Percentiles rank a stretch among this genome's conserved stretches.
phyloP scores from a whole-genome alignment of 1,140 invertebrate genomes.

The Ceratosolen solmsi region DNA sequence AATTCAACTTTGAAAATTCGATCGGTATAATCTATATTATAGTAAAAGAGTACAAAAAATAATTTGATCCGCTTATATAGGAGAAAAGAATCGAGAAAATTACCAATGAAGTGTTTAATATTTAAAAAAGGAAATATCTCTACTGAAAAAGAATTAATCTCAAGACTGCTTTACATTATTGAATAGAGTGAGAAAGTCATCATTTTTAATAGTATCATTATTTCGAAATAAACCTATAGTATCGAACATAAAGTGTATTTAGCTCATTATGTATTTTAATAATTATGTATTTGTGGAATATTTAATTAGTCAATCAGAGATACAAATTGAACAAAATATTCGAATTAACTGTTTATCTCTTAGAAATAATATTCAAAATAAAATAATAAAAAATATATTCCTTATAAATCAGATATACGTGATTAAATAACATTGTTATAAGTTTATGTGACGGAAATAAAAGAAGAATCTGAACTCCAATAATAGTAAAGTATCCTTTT shows the following conservation, averaged over 20 bases:
- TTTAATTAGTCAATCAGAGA: no score
- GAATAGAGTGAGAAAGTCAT: background rate
- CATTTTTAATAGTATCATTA: constrained; percentile 32
- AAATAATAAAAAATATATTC: no score
- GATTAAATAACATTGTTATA: no score
- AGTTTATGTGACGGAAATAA: background rate
- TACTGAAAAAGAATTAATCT: background rate
- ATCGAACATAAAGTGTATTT: background rate
- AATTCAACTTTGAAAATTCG: constrained; percentile 48
- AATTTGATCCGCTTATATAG: constrained; percentile 47
- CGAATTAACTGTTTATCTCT: no score
- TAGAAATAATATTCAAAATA: no score
- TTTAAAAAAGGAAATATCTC: constrained; percentile 9
- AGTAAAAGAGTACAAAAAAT: constrained; percentile 30
- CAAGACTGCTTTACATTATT: constrained; percentile 31
- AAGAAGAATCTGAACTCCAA: background rate
- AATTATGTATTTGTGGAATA: background rate
- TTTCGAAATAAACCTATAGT: background rate
- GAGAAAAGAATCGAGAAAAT: constrained; percentile 37
- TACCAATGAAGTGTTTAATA: constrained; percentile 30
- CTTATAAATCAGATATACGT: no score
- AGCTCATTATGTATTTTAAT: background rate
- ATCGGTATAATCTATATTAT: constrained; percentile 50
- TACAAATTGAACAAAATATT: no score
- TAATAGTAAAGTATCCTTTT: background rate